phyloP scores from a whole-genome alignment of 37 sponge, comb jelly and placozoan species.

The Eunapius fragilis region DNA sequence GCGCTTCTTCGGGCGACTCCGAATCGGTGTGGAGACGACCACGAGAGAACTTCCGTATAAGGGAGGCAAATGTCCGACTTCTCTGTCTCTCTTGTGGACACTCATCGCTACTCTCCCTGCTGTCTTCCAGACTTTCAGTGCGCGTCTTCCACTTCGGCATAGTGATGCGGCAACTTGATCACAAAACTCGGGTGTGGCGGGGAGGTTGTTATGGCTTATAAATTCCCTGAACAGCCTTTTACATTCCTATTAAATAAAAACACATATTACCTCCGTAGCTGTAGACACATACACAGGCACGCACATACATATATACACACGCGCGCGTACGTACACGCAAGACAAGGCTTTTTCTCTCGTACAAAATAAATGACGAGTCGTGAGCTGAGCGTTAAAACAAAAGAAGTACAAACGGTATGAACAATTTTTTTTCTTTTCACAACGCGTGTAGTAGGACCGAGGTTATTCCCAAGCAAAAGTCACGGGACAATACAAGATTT shows the following conservation, averaged over 20 bases:
- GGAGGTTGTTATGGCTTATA: background rate
- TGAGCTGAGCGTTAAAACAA: no score
- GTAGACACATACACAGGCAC: background rate
- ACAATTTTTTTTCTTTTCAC: background rate
- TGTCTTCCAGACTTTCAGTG: background rate
- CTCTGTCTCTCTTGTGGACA: background rate
- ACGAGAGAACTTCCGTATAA: constrained; percentile 27
- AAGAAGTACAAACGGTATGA: background rate
- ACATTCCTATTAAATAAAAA: background rate
- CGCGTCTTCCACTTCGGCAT: constrained; percentile 42
- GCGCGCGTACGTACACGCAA: background rate
- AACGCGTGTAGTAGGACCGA: background rate
- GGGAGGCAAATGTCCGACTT: background rate
- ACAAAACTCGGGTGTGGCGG: background rate
- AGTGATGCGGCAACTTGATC: background rate
- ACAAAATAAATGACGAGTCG: no score
- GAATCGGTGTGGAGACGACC: background rate
- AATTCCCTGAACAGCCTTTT: background rate
- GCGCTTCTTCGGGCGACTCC: background rate
- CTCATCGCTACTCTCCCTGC: background rate
- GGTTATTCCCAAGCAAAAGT: background rate
- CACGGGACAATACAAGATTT: background rate
- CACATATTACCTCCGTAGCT: background rate
- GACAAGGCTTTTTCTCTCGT: background rate
- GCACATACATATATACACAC: no score